Evolutionary conservation across 2,888 invertebrate species (phyloP).

Genomic region (Pachycephus smyrnensis): DNA sequence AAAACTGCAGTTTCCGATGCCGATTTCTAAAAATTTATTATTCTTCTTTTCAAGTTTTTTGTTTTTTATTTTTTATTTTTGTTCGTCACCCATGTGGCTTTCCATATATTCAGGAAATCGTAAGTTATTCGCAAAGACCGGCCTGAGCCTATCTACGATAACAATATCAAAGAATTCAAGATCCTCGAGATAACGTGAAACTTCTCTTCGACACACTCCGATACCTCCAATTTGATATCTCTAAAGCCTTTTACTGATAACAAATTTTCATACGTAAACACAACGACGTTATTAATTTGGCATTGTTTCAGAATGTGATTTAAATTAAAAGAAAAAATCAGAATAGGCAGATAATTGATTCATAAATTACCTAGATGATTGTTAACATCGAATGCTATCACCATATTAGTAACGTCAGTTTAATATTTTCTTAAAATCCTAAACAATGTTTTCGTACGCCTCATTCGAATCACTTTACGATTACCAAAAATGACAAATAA

Average conservation of each 20-base stretch:
- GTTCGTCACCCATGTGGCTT: background rate
- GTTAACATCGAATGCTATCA: background rate
- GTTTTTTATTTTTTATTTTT: background rate
- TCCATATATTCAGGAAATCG: background rate
- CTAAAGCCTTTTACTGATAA: background rate
- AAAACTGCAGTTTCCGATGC: background rate
- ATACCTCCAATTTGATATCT: background rate
- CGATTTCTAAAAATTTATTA: no score
- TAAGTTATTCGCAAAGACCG: background rate
- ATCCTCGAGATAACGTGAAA: constrained; percentile 22
- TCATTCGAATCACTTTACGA: background rate
- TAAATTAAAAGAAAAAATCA: background rate
- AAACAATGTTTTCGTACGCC: background rate
- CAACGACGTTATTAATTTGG: background rate
- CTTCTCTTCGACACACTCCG: background rate
- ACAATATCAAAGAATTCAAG: constrained; percentile 59
- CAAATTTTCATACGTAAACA: background rate
- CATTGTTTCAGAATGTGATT: background rate
- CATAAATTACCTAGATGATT: background rate
- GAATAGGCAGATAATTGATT: background rate
- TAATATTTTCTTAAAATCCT: background rate
- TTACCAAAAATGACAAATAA: background rate
- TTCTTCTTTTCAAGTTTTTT: background rate
- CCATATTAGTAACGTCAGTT: background rate
- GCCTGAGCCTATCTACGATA: constrained; percentile 53